Evolutionary conservation across 2,797 vertebrate genomes (phyloP).

Genomic region (Lemur catta): DNA sequence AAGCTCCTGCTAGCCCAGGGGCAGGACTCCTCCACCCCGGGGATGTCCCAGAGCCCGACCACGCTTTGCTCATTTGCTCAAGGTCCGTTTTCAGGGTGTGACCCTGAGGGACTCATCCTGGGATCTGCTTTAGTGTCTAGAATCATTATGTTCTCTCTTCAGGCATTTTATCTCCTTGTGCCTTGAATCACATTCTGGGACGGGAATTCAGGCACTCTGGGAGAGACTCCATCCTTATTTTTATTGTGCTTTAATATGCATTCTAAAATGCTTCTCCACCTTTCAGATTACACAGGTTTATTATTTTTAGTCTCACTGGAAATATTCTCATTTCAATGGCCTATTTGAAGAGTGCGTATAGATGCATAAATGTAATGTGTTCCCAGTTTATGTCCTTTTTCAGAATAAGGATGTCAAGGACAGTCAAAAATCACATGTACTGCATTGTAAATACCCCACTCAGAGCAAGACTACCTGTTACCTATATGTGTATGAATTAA

Average conservation of each 20-base stretch:
- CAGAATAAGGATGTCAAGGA: not conserved
- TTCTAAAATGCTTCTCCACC: not conserved
- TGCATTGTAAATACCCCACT: not conserved
- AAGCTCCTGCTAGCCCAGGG: not conserved
- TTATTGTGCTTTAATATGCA: not conserved
- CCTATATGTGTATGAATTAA: not conserved
- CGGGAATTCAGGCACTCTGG: not conserved
- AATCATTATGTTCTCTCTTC: not conserved
- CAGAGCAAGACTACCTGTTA: not conserved
- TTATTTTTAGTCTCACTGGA: not conserved
- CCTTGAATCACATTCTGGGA: too few relatives aligned
- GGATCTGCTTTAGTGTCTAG: not conserved
- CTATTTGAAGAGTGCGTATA: not conserved
- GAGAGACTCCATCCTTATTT: not conserved
- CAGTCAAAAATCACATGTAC: not conserved
- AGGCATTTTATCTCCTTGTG: not conserved
- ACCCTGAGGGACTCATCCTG: not conserved
- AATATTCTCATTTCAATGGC: not conserved
- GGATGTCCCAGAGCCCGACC: too few relatives aligned
- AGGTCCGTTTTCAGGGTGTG: accelerated
- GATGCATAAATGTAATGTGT: not conserved
- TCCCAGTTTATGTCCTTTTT: not conserved
- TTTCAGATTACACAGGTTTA: not conserved
- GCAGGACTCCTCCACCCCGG: too few relatives aligned
- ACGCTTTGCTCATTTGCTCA: too few relatives aligned